Conservation (phyloP, 2,888 invertebrate genomes). For the Dynastes tityus region DNA sequence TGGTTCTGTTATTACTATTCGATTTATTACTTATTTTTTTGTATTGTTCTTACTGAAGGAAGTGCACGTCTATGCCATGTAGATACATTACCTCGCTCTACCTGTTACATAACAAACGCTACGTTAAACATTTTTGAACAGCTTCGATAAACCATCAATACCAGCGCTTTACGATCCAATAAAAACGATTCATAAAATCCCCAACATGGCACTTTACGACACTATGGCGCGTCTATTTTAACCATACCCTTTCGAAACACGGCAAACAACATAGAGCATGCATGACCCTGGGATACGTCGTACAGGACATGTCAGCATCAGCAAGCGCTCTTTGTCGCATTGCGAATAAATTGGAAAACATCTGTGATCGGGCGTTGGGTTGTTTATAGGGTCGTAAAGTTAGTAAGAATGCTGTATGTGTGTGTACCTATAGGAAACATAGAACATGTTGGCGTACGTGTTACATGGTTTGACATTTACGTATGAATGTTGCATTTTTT, state of each 20-base stretch:
- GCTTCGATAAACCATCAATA: too few relatives aligned
- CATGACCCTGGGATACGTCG: not conserved
- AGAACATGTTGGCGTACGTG: not conserved
- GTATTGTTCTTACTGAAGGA: too few relatives aligned
- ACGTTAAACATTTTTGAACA: too few relatives aligned
- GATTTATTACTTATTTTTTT: too few relatives aligned
- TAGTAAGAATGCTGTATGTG: not conserved
- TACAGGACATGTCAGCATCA: not conserved
- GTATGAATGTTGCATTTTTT: too few relatives aligned
- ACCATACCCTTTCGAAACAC: not conserved
- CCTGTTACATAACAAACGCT: too few relatives aligned
- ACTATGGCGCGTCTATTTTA: not conserved
- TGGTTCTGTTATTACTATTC: too few relatives aligned
- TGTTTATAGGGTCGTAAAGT: slow-evolving; percentile 28
- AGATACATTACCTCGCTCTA: too few relatives aligned
- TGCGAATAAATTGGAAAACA: slow-evolving; percentile 3
- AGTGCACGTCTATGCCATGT: too few relatives aligned
- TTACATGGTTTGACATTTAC: too few relatives aligned
- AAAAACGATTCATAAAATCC: too few relatives aligned
- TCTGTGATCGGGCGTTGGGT: slow-evolving; percentile 12
- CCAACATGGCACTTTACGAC: not conserved
- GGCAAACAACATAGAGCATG: not conserved
- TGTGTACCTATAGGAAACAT: not conserved
- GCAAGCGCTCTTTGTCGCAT: not conserved
- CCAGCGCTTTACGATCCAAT: too few relatives aligned